Base-by-base conservation (phyloP, 1,140 invertebrate species). In the Plutomurus gul region DNA sequence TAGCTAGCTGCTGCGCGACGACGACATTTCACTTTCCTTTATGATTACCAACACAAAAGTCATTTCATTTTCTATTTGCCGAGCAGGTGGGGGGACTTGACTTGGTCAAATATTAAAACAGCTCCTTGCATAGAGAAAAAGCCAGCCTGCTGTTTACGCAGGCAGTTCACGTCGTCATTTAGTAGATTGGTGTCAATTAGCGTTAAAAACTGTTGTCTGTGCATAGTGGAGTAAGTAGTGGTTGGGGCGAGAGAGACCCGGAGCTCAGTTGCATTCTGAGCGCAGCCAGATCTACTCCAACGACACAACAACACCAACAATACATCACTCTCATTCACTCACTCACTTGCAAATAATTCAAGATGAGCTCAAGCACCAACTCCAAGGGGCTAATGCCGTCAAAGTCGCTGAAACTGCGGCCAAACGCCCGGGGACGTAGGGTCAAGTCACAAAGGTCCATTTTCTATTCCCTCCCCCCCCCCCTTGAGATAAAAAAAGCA, bases 371-470 rank as follows among this genome's bases (percentile, higher is more conserved):
- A 1, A 30, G 36, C 5, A 33, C 56, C 1, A 65, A 11, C 3
- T 65, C 56, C 13, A 65, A 65, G 13, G 51, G 51, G 27, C 75
- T 77, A 37, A 70, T 70, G 75, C 75, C 75, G 11, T 77, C 75
- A 5, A 77, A 77, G 65, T 77, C 75, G 25, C 56, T 77, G 4
- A 77, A 77, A 30, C 75, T 77, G 25, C 51, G 46, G 25, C 39
- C 75, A 4, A 77, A 51, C 10, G 75, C 36, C 70, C 73, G 74
- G 22, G 33, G 27, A 20, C 16, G 71, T n/a, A 22, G 77, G 51
- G 51, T 79, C 49, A 79, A 74, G 39, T 56, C 71, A 20, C 71
- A 74, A 37, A 75, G 71, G 77, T 79, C 60, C 20, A 18, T 47
- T 18, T 30, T 39, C n/a, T n/a, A n/a, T n/a, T n/a, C n/a, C n/a